Percentiles rank a stretch among this genome's conserved stretches.
These are phyloP conservation scores for Drosophila atripex DNA, from an alignment of 2,888 invertebrate genomes.

Conservation along the genomic window DNA sequence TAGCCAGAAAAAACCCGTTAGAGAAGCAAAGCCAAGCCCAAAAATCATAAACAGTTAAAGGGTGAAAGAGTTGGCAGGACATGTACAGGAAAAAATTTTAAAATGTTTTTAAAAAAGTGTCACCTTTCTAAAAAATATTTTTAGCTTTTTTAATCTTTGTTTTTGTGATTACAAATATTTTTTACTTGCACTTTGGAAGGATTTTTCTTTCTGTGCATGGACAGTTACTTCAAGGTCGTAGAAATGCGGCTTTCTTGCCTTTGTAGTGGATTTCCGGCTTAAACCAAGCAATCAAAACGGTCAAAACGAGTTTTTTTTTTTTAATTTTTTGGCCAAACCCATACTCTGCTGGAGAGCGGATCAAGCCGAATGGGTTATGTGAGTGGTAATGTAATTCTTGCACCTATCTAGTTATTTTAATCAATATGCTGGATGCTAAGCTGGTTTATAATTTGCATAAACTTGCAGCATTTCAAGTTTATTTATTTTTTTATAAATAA, in stretches of 20 bases:
- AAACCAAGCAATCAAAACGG: constrained; percentile 21
- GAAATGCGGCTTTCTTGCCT: constrained; percentile 39
- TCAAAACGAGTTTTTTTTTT: constrained; percentile 68
- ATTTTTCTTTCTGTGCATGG: background rate
- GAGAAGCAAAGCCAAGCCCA: constrained; percentile 7
- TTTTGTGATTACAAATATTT: background rate
- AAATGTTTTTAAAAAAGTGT: background rate
- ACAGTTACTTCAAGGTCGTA: constrained; percentile 73
- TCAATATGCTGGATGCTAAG: background rate
- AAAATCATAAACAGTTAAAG: constrained; percentile 17
- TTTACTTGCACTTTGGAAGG: too few species aligned
- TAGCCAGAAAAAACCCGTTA: constrained; percentile 21
- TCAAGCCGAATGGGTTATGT: background rate
- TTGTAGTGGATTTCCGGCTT: constrained; percentile 67
- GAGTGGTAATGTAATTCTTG: constrained; percentile 5
- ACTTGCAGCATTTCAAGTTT: background rate
- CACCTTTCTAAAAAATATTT: background rate
- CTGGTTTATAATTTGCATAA: constrained; percentile 8
- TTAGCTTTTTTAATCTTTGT: background rate
- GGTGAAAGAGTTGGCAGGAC: constrained; percentile 5
- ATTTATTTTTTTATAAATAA: background rate
- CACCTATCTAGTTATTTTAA: background rate
- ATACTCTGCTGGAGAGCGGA: constrained; percentile 18
- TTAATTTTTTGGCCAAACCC: constrained; percentile 61
- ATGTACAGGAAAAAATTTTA: background rate